Evolutionary conservation across 2,888 invertebrate genomes (phyloP), one percentile per base, ranked within the genome.

Genomic region (Amblyjoppa fuscipennis): DNA sequence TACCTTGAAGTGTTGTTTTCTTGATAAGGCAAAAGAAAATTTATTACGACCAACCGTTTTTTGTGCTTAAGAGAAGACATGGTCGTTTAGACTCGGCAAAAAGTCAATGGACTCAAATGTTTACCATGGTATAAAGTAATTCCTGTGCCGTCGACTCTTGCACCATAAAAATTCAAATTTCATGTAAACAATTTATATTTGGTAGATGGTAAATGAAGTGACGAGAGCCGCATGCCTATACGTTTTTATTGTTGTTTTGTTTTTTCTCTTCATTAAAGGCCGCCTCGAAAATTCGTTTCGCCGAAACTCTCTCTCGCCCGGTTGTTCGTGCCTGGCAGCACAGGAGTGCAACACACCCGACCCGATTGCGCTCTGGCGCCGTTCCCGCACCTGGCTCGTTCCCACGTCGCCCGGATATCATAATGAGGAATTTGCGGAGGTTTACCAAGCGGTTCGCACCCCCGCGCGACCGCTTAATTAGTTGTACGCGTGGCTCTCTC

Each of bases 381-480:
- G 41, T 79, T 82, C 56, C 70, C 81, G 61, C 84, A 88, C 81
- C 86, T 87, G 84, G 80, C 76, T 69, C 74, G 51, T 86, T 88
- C 85, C 77, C 87, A 82, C 78, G 77, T 76, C 68, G 49, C 84
- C 68, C 77, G 84, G 85, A 87, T 86, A 87, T 88, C 85, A 86
- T 88, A 87, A 87, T 85, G 87, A 85, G 87, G 78, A 87, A 88
- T 85, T 86, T 85, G 84, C 86, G 86, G 87, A 87, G 86, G 88
- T 89, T 88, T 82, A 82, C 87, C 83, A 41, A 82, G 75, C 70
- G 83, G 70, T 85, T 85, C 74, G 74, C 83, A 86, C 76, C 64
- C 79, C 51, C 59, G 71, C n/a, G 66, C 80, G 34, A 80, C 87
- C 85, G 83, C 82, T 86, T 85, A 88, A 87, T 88, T 88, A 88